A percentile compares a stretch with the other conserved stretches of the same genome.
These are phyloP conservation scores for Gymnoscopelus braueri DNA, from an alignment of 2,797 vertebrate species.

Conservation along the genomic window DNA sequence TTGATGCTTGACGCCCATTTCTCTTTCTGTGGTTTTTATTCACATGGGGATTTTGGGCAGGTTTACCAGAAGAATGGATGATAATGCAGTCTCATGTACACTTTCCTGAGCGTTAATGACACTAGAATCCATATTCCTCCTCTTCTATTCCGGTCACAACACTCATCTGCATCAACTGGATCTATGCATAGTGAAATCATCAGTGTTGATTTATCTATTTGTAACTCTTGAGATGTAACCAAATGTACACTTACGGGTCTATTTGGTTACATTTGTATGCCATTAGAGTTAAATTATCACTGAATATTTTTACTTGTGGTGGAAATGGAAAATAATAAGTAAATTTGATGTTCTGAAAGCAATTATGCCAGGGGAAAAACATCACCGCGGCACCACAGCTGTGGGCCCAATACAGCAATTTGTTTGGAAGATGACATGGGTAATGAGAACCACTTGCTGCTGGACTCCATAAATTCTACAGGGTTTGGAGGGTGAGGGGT, in stretches of 20 bases:
- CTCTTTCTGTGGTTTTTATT: conserved; percentile 52
- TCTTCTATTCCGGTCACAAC: conserved; percentile 33
- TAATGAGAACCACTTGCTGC: conserved; percentile 92
- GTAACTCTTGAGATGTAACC: too few species aligned
- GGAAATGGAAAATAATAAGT: conserved; percentile 29
- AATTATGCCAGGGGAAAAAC: conserved; percentile 60
- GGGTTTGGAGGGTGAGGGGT: conserved; percentile 71
- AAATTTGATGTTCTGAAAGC: conserved; percentile 54
- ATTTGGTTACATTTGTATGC: too few species aligned
- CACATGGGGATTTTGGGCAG: conserved; percentile 27
- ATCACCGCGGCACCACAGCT: conserved; percentile 78
- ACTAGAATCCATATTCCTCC: conserved; percentile 38
- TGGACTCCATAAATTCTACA: conserved; percentile 80
- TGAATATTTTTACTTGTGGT: not conserved
- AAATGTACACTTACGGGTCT: too few species aligned
- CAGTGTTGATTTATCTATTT: too few species aligned
- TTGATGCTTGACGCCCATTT: conserved; percentile 52
- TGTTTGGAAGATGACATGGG: conserved; percentile 89
- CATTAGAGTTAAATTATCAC: not conserved
- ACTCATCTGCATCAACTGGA: conserved; percentile 47
- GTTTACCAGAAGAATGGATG: conserved; percentile 31
- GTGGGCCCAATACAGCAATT: conserved; percentile 83
- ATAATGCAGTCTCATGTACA: conserved; percentile 22
- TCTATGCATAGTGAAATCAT: conserved; percentile 25
- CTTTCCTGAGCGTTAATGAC: conserved; percentile 37